A percentile compares a stretch with the other conserved stretches of the same genome.
Evolutionary conservation across 2,797 vertebrate genomes (phyloP).

Genomic region (Brachyalestes nurse): DNA sequence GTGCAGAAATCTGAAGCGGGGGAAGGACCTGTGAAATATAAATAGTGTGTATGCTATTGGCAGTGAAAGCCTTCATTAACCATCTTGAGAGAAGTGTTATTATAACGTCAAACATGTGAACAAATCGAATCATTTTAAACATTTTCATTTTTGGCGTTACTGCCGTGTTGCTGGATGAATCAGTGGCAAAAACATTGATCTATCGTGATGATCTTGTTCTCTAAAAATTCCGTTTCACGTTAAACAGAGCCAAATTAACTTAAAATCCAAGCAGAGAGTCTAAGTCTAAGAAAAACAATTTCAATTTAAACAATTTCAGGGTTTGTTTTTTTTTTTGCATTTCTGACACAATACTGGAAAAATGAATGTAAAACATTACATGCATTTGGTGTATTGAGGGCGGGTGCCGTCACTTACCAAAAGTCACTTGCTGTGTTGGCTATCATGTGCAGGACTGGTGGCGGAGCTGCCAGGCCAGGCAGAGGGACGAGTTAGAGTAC

Average conservation of each 20-base stretch:
- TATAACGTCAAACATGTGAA: not conserved
- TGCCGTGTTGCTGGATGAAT: not conserved
- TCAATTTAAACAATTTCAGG: too few relatives aligned
- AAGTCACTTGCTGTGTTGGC: not conserved
- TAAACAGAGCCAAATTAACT: too few relatives aligned
- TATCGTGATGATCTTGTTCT: too few relatives aligned
- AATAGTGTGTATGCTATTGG: not conserved
- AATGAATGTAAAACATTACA: not conserved
- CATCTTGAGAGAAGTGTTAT: conserved; percentile 9
- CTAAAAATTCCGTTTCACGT: too few relatives aligned
- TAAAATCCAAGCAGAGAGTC: too few relatives aligned
- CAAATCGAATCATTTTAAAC: not conserved
- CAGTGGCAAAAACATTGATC: not conserved
- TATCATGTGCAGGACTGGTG: conserved; percentile 84
- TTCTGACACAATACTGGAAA: not conserved
- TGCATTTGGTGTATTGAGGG: not conserved
- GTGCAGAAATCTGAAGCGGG: not conserved
- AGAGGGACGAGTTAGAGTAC: conserved; percentile 54
- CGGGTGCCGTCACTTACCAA: not conserved
- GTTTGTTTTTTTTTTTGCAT: too few relatives aligned
- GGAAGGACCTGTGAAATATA: conserved; percentile 1
- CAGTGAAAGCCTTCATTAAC: not conserved
- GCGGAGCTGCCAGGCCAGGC: conserved; percentile 76
- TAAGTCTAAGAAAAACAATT: too few relatives aligned
- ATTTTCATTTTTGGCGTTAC: not conserved